Evolutionary conservation across 2,113 vertebrate species (phyloP).

Genomic region (Amphiprion percula): DNA sequence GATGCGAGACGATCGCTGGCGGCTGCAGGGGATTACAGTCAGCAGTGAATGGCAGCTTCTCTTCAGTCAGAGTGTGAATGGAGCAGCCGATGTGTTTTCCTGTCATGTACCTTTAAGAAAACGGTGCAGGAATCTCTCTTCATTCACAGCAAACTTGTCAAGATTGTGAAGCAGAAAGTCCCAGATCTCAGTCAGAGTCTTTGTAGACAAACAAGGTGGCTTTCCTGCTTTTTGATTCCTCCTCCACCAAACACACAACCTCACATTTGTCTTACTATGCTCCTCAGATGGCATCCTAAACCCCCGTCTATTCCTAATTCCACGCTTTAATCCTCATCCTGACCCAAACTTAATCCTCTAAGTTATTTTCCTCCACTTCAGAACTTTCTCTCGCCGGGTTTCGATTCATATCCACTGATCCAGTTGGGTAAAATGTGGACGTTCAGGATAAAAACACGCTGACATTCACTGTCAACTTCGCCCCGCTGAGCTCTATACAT

Average conservation of each 20-base stretch:
- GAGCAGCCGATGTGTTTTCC: conserved; percentile 49
- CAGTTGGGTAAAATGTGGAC: no score
- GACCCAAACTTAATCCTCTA: background rate
- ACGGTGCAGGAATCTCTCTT: conserved; percentile 35
- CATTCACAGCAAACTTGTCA: conserved; percentile 51
- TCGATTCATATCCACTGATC: conserved; percentile 14
- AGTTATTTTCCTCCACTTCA: conserved; percentile 49
- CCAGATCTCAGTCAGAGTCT: conserved; percentile 45
- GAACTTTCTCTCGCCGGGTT: conserved; percentile 9
- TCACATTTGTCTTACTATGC: conserved; percentile 20
- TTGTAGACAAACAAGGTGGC: conserved; percentile 31
- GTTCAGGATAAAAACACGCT: no score
- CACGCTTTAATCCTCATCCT: conserved; percentile 62
- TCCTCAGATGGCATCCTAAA: conserved; percentile 38
- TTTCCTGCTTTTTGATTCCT: conserved; percentile 42
- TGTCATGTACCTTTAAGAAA: conserved; percentile 27
- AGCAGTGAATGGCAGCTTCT: conserved; percentile 53
- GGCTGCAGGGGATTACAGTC: conserved; percentile 63
- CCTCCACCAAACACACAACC: background rate
- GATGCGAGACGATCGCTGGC: conserved; percentile 2
- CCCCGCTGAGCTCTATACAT: no score
- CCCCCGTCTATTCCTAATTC: conserved; percentile 54
- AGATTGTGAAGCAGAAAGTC: conserved; percentile 27
- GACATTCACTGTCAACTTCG: no score
- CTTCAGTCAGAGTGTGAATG: conserved; percentile 21